phyloP scores from a whole-genome alignment of 2,113 vertebrate species.

The Rhabdomys dilectus region DNA sequence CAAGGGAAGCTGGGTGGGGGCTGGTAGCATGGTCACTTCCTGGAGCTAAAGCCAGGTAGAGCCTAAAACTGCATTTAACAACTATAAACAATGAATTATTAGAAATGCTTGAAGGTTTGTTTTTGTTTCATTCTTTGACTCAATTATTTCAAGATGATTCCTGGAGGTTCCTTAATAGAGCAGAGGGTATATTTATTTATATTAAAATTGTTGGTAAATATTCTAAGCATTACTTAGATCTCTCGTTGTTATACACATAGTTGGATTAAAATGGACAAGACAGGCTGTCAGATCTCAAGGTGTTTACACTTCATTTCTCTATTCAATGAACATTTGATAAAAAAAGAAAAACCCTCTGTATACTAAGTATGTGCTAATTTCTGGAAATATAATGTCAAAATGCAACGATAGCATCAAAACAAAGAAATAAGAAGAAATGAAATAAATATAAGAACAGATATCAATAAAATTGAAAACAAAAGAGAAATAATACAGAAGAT shows the following conservation, averaged over 20 bases:
- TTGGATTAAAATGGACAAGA: background rate
- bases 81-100: background rate
- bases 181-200: background rate
- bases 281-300: background rate
- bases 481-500: conserved; percentile 15
- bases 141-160: background rate
- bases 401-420: background rate
- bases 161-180: background rate
- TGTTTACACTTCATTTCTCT: conserved; percentile 22
- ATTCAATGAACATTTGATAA: conserved; percentile 32
- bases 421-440: background rate
- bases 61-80: no score
- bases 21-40: no score
- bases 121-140: background rate
- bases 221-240: background rate
- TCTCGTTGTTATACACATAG: background rate
- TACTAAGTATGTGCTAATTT: background rate
- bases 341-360: background rate
- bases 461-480: conserved; percentile 6
- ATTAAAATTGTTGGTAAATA: conserved; percentile 29
- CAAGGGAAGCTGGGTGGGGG: no score
- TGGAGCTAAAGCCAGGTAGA: no score
- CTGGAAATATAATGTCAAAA: background rate
- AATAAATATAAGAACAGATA: background rate
- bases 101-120: background rate